Evolutionary conservation across 2,797 vertebrate genomes (phyloP).

Genomic region (Gobionotothen gibberifrons): DNA sequence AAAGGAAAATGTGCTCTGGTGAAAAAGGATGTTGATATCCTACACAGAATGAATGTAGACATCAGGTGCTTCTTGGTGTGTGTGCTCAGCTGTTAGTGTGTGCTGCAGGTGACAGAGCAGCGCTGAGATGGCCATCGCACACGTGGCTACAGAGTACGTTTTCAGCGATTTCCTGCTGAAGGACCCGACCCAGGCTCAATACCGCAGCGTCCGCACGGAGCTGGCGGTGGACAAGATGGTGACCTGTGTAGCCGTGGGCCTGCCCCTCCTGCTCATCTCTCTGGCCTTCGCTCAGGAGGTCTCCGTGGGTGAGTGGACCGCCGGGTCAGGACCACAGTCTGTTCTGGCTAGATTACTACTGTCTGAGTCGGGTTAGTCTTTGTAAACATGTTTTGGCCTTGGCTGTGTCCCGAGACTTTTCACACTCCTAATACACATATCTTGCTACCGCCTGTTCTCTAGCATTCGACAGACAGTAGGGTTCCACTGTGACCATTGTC

Average conservation of each 20-base stretch:
- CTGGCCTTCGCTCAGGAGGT: constrained; percentile 96
- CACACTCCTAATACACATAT: too few relatives aligned
- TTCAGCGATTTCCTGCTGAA: constrained; percentile 95
- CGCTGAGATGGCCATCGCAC: constrained; percentile 91
- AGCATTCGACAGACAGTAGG: too few relatives aligned
- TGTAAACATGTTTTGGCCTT: too few relatives aligned
- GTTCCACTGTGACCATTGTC: too few relatives aligned
- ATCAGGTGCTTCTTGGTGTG: background rate
- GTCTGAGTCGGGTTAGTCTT: too few relatives aligned
- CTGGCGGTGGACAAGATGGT: constrained; percentile 94
- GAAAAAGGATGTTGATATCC: too few relatives aligned
- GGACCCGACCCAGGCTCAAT: constrained; percentile 87
- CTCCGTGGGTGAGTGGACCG: constrained; percentile 79
- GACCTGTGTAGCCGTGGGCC: constrained; percentile 91
- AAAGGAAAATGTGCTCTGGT: background rate
- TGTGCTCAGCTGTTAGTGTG: constrained; percentile 29
- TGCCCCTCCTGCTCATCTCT: constrained; percentile 94
- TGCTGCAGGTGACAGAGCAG: constrained; percentile 6
- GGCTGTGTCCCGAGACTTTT: too few relatives aligned
- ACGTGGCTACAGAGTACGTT: constrained; percentile 94
- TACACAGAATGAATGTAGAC: too few relatives aligned
- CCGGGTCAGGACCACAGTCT: background rate
- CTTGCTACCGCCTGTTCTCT: too few relatives aligned
- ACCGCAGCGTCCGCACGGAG: constrained; percentile 90
- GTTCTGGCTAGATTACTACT: too few relatives aligned